A percentile compares a stretch with the other conserved stretches of the same genome.
These are phyloP conservation scores for Amphipoea oculea DNA, from an alignment of 2,888 invertebrate genomes.

Conservation along the genomic window DNA sequence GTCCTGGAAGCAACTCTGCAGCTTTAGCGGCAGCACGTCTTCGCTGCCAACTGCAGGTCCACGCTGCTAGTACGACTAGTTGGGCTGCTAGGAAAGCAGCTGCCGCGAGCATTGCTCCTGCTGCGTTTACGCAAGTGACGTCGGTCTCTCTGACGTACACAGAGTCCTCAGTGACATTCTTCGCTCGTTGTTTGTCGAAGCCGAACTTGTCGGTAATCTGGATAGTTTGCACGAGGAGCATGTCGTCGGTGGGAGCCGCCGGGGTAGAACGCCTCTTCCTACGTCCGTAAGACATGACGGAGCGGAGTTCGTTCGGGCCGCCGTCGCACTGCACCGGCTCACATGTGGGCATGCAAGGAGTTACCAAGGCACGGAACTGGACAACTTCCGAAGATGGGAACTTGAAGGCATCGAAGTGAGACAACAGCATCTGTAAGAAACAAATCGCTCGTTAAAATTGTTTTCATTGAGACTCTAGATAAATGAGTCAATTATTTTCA, in stretches of 20 bases:
- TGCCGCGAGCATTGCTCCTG: constrained; percentile 95
- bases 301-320: constrained; percentile 95
- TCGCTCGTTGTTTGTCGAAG: constrained; percentile 93
- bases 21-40: constrained; percentile 92
- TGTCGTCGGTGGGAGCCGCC: constrained; percentile 92
- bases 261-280: constrained; percentile 93
- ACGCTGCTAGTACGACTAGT: constrained; percentile 96
- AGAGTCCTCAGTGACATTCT: constrained; percentile 92
- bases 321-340: constrained; percentile 98
- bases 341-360: constrained; percentile 98
- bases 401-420: constrained; percentile 98
- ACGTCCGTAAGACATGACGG: constrained; percentile 95
- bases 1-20: constrained; percentile 92
- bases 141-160: constrained; percentile 92
- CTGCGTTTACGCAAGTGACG: constrained; percentile 93
- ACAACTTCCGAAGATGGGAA: constrained; percentile 98
- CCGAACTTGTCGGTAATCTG: constrained; percentile 98
- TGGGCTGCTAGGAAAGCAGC: constrained; percentile 96
- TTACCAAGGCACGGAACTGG: constrained; percentile 98
- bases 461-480: constrained; percentile 30
- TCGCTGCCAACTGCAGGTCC: constrained; percentile 97
- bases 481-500: constrained; percentile 54
- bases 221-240: constrained; percentile 97
- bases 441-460: constrained; percentile 46
- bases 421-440: constrained; percentile 93